These are phyloP conservation scores for Macrophya alboannulata DNA, from an alignment of 2,888 invertebrate species.

Conservation along the genomic window DNA sequence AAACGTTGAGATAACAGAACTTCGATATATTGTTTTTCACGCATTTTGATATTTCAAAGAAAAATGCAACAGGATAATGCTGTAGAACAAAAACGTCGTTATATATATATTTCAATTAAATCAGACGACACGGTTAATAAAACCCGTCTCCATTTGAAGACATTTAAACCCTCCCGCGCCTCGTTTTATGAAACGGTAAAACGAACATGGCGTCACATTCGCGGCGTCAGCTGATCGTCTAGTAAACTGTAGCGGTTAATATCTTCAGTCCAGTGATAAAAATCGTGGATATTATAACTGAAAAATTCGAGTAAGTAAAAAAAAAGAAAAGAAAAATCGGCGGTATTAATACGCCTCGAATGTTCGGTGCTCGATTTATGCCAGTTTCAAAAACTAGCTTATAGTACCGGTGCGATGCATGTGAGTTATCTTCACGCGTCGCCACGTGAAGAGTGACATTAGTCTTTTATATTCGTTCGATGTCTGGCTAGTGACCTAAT, in stretches of 20 bases:
- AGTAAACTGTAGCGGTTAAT: neutral
- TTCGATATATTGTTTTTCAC: neutral
- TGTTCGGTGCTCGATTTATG: neutral
- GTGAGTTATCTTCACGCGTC: neutral
- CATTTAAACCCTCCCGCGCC: neutral
- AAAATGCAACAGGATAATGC: neutral
- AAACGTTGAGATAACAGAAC: neutral
- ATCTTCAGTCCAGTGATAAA: neutral
- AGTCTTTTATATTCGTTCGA: neutral
- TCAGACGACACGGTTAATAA: neutral
- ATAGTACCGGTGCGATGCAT: neutral
- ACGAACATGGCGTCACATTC: slow-evolving; percentile 3
- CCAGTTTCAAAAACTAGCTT: neutral
- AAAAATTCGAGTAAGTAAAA: neutral
- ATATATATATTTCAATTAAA: too few species aligned
- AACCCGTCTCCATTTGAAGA: neutral
- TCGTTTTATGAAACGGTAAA: neutral
- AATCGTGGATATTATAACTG: neutral
- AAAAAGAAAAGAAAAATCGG: neutral
- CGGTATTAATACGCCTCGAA: neutral
- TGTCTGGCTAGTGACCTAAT: neutral
- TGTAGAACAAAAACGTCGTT: too few species aligned
- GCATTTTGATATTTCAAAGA: neutral
- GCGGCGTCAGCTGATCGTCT: slow-evolving; percentile 19
- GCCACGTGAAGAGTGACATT: slow-evolving; percentile 11